Conservation (phyloP, 37 sponge, comb jelly and placozoan genomes). For the Cliona cf. orientalis region DNA sequence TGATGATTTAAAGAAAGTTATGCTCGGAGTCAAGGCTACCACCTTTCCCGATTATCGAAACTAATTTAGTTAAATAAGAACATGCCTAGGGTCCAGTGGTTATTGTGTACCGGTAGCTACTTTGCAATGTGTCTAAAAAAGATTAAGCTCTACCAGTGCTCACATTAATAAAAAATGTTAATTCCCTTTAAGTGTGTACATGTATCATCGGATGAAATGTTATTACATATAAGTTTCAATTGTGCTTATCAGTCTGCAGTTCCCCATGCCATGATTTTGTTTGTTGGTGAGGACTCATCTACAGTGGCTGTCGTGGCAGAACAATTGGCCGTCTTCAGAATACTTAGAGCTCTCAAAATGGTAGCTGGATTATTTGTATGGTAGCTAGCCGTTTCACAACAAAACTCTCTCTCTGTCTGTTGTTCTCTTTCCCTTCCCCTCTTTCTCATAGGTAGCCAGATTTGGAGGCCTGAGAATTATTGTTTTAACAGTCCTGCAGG, state of each 20-base stretch:
- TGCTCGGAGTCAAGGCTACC: no score
- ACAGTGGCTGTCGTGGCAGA: conserved; percentile 30
- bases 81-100: no score
- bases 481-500: conserved; percentile 84
- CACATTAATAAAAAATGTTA: no score
- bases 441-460: conserved; percentile 51
- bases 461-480: conserved; percentile 87
- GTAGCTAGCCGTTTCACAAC: not conserved
- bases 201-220: no score
- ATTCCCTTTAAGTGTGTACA: no score
- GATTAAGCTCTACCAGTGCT: no score
- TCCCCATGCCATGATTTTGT: conserved; percentile 25
- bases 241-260: conserved; percentile 55
- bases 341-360: conserved; percentile 86
- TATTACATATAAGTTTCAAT: no score
- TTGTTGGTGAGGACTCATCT: conserved; percentile 7
- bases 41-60: no score
- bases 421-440: not conserved
- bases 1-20: no score
- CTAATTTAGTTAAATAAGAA: no score
- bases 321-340: conserved; percentile 79
- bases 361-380: conserved; percentile 19
- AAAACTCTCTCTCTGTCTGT: not conserved
- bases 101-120: no score
- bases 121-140: no score